A percentile compares a stretch with the other conserved stretches of the same genome.
Evolutionary conservation across 2,888 invertebrate genomes (phyloP).

Genomic region (Platypus cylindrus): DNA sequence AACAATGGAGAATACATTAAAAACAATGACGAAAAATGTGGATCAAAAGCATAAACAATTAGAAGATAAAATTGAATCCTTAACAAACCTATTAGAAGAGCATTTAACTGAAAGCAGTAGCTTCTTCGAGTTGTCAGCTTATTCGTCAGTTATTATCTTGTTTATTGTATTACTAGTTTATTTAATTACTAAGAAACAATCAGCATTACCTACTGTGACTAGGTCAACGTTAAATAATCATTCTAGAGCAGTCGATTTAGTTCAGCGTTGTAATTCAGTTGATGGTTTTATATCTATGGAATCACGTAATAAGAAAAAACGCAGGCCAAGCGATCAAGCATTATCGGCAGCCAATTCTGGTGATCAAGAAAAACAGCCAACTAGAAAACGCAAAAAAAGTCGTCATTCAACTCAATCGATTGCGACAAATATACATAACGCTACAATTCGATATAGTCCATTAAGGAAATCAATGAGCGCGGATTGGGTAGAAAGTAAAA

Average conservation of each 20-base stretch:
- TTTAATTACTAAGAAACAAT: slow-evolving; percentile 7
- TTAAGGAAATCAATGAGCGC: slow-evolving; percentile 11
- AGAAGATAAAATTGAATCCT: slow-evolving; percentile 48
- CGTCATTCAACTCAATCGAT: background rate
- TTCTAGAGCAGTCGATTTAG: slow-evolving; percentile 32
- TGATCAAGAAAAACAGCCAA: slow-evolving; percentile 1
- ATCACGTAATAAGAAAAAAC: slow-evolving; percentile 44
- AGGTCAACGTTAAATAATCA: slow-evolving; percentile 1
- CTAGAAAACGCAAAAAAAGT: slow-evolving; percentile 6
- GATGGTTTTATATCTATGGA: slow-evolving; percentile 50
- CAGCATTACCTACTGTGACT: slow-evolving; percentile 9
- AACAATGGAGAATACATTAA: slow-evolving; percentile 59
- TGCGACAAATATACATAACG: background rate
- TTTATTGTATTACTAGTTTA: slow-evolving; percentile 30
- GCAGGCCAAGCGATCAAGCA: slow-evolving; percentile 65
- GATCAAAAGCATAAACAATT: slow-evolving; percentile 53
- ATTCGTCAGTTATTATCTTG: slow-evolving; percentile 41
- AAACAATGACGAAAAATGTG: slow-evolving; percentile 61
- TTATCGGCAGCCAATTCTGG: slow-evolving; percentile 29
- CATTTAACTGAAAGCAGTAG: slow-evolving; percentile 50
- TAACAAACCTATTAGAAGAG: slow-evolving; percentile 47
- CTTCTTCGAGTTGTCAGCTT: slow-evolving; percentile 43
- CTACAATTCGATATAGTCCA: slow-evolving; percentile 11
- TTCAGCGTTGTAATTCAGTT: slow-evolving; percentile 47
- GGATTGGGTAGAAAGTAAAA: slow-evolving; percentile 22